These are phyloP conservation scores for Latrodectus elegans DNA, from an alignment of 2,888 invertebrate genomes.

Conservation along the genomic window DNA sequence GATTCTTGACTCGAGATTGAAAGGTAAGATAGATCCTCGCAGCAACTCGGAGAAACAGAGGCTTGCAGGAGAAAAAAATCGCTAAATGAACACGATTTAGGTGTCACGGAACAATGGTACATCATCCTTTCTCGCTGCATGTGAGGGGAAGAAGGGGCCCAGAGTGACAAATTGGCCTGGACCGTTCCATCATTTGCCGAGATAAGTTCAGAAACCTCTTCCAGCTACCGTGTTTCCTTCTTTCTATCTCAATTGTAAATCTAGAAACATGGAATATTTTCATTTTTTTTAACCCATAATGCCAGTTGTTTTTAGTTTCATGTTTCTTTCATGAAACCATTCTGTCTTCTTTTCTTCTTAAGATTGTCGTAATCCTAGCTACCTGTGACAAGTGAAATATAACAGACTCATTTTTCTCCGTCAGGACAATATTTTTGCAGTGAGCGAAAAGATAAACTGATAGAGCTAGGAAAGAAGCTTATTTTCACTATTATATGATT, in stretches of 20 bases:
- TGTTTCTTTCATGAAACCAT: not conserved
- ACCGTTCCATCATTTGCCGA: not conserved
- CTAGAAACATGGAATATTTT: not conserved
- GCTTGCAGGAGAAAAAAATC: not conserved
- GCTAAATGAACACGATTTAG: conserved; percentile 8
- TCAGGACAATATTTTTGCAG: too few relatives aligned
- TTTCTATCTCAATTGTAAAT: conserved; percentile 2
- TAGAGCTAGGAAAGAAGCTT: too few relatives aligned
- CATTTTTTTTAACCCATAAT: not conserved
- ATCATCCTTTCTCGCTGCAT: not conserved
- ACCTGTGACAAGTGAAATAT: not conserved
- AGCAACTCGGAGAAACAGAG: not conserved
- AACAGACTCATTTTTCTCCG: not conserved
- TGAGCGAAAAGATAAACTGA: too few relatives aligned
- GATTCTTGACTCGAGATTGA: not conserved
- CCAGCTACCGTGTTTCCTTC: conserved; percentile 2
- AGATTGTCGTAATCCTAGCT: not conserved
- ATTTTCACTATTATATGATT: too few relatives aligned
- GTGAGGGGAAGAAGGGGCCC: not conserved
- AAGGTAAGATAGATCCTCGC: conserved; percentile 2
- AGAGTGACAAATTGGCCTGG: conserved; percentile 2
- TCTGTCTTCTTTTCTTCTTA: not conserved
- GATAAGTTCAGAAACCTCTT: conserved; percentile 5
- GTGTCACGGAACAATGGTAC: conserved; percentile 32
- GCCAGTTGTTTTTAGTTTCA: not conserved